Evolutionary conservation across 2,797 vertebrate species (phyloP), one percentile per base, ranked within the genome.

Genomic region (Notolepis coatsorum): DNA sequence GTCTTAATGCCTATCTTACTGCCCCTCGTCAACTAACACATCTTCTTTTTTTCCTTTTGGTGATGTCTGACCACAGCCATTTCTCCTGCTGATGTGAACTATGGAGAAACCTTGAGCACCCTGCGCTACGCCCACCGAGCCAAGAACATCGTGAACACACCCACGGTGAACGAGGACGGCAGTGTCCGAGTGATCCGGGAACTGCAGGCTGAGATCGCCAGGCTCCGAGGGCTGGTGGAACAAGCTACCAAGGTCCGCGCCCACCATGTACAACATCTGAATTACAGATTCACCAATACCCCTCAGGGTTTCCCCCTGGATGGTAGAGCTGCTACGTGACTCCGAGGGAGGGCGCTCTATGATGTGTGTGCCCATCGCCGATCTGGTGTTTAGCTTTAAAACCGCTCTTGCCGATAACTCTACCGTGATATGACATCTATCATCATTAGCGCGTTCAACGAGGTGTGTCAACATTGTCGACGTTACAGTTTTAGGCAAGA

Each of bases 71-170:
- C 30, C 38, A 52, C 83, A 98, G 96, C 96, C 67, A 73, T 99
- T 91, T 99, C 96, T 58, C 97, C 97, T 70, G 95, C 96, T 67
- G 94, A 96, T 76, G 92, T 96, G 78, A 98, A 98, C 94, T 98
- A 98, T 1, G 89, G 89, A 61, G 96, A 98, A 92, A 98, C 96
- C 42, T 91, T 98, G 72, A 96, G 94, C 90, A 98, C 96, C 21
- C 90, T 99, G 88, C 96, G 94, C 75, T 98, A 96, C 59, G 97
- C 96, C 81, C 96, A 95, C 84, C 91, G 96, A 73, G 95, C 97
- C 84, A 99, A 96, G 92, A 96, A 95, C 92, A 97, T 98, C 60
- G 93, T 97, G 82, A 99, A 98, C 94, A 94, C 95, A 71, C 97
- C 96, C 35, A 96, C 89, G 4, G 95, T 97, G 92, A 98, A 99